Conservation (phyloP, 2,797 vertebrate genomes). For the Hippocampus kuda region DNA sequence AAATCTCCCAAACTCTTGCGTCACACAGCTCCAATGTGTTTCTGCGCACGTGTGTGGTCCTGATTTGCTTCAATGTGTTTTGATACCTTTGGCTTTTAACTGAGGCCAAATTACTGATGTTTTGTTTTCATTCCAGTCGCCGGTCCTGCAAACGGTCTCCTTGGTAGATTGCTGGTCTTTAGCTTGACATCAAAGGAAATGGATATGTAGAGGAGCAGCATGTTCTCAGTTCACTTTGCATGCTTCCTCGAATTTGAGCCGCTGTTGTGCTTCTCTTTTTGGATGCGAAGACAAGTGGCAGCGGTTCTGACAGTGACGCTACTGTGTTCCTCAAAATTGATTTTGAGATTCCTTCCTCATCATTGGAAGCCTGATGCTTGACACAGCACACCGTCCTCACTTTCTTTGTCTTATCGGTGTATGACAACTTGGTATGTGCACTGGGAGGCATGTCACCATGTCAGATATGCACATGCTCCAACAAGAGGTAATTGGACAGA, state of each 20-base stretch:
- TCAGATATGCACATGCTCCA: not conserved
- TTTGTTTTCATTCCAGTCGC: not conserved
- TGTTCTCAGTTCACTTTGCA: no score
- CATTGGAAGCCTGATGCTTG: not conserved
- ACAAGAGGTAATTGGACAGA: not conserved
- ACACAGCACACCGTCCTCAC: not conserved
- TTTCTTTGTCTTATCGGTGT: not conserved
- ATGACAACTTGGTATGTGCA: not conserved
- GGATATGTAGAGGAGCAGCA: not conserved
- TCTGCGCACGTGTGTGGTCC: slow-evolving; percentile 9
- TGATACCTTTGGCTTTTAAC: slow-evolving; percentile 4
- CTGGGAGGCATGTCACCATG: not conserved
- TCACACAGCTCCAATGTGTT: not conserved
- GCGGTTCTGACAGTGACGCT: not conserved
- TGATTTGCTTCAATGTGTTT: not conserved
- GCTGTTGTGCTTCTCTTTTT: no score
- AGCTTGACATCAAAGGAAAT: not conserved
- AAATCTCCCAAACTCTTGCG: slow-evolving; percentile 39
- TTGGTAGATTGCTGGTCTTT: not conserved
- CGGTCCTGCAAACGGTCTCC: not conserved
- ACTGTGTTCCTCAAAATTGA: not conserved
- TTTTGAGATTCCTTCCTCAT: not conserved
- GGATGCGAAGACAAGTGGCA: not conserved
- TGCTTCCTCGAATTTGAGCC: no score
- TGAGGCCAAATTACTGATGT: not conserved